Percentiles rank a stretch among this genome's conserved stretches.
Evolutionary conservation across 35 echinoderm and acorn worm genomes (phyloP).

Genomic region (Lytechinus pictus): DNA sequence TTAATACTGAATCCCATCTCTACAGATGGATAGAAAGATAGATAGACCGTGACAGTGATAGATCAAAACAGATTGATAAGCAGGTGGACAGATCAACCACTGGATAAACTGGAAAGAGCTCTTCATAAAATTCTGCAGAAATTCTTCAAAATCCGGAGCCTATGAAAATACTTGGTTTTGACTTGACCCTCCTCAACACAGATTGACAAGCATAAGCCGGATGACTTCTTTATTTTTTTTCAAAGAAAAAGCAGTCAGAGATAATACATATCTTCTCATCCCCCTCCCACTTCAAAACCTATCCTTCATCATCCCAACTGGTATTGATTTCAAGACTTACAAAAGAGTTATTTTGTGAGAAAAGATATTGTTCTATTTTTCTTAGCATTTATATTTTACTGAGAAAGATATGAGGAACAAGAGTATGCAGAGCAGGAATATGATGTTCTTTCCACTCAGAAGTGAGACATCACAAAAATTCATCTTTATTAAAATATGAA

Average conservation of each 20-base stretch:
- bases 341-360: too few species aligned
- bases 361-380: too few species aligned
- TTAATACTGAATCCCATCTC: neutral
- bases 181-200: neutral
- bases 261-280: neutral
- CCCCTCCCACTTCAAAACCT: too few species aligned
- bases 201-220: neutral
- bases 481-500: too few species aligned
- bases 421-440: too few species aligned
- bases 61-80: neutral
- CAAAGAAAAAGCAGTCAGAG: neutral
- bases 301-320: too few species aligned
- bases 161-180: neutral
- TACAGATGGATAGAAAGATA: neutral
- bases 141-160: neutral
- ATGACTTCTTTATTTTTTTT: neutral
- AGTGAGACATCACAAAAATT: too few species aligned
- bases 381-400: too few species aligned
- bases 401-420: too few species aligned
- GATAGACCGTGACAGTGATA: neutral
- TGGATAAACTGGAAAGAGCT: neutral
- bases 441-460: too few species aligned
- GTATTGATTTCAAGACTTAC: too few species aligned
- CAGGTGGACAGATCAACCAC: neutral
- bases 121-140: neutral